Conservation (phyloP, 2,113 vertebrate genomes). For the Nothoprocta perdicaria region DNA sequence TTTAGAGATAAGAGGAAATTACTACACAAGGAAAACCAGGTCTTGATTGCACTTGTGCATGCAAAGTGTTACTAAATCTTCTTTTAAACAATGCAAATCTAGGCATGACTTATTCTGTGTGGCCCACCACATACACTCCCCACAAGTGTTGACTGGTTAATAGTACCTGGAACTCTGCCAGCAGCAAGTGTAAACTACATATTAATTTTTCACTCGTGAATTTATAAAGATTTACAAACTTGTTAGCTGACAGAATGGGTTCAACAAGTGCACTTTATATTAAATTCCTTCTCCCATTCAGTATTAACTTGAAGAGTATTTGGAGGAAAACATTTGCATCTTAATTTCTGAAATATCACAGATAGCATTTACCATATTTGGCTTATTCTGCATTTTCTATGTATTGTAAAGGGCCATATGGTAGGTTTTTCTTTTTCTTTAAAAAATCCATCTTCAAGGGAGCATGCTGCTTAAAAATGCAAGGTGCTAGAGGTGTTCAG, state of each 20-base stretch:
- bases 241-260: not conserved
- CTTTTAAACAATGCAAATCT: not conserved
- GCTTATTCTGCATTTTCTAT: not conserved
- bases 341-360: not conserved
- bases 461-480: not conserved
- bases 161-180: constrained; percentile 1
- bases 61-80: not conserved
- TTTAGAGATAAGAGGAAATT: not conserved
- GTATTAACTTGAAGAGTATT: constrained; percentile 28
- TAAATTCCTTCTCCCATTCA: not conserved
- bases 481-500: not conserved
- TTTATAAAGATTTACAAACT: constrained; percentile 19
- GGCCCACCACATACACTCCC: not conserved
- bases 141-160: not conserved
- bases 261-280: constrained; percentile 20
- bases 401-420: not conserved
- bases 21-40: not conserved
- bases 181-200: not conserved
- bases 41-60: not conserved
- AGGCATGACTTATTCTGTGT: not conserved
- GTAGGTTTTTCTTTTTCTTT: not conserved
- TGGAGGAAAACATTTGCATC: not conserved
- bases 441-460: constrained; percentile 14
- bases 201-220: constrained; percentile 21
- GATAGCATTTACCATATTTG: not conserved